A percentile compares a stretch with the other conserved stretches of the same genome.
These are phyloP conservation scores for Yponomeuta malinellus DNA, from an alignment of 2,888 invertebrate species.

Conservation along the genomic window DNA sequence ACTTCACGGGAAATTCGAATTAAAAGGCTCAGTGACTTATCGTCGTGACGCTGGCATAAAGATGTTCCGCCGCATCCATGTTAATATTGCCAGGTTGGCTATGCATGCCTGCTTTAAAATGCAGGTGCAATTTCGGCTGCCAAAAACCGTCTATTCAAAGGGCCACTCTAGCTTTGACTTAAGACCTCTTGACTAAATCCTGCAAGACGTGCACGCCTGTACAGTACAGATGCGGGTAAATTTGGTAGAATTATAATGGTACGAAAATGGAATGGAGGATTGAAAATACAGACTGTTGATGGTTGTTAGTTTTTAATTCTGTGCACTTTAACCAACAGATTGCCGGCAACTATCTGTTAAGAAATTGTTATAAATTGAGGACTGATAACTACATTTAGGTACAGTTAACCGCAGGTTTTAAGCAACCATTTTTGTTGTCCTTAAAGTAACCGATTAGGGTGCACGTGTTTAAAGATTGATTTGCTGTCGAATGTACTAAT, in stretches of 20 bases:
- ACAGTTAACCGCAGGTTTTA: too few relatives aligned
- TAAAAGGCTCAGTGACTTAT: neutral
- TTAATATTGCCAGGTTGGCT: conserved; percentile 26
- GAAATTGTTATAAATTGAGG: too few relatives aligned
- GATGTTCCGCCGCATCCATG: neutral
- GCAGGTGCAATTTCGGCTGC: conserved; percentile 44
- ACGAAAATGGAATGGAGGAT: neutral
- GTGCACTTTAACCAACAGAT: too few relatives aligned
- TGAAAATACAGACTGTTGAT: neutral
- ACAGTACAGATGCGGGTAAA: neutral
- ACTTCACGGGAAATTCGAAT: conserved; percentile 47
- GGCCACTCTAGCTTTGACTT: conserved; percentile 36
- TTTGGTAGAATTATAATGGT: neutral
- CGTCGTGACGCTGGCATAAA: neutral
- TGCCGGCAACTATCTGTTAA: too few relatives aligned
- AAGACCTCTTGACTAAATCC: conserved; percentile 6
- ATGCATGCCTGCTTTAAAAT: conserved; percentile 37
- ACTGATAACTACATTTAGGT: too few relatives aligned
- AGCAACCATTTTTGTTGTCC: too few relatives aligned
- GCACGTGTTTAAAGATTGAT: too few relatives aligned
- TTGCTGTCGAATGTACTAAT: too few relatives aligned
- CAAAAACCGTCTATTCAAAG: conserved; percentile 40
- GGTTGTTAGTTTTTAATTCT: neutral
- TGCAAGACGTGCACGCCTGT: neutral
- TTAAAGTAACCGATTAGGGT: too few relatives aligned